Percentiles rank a stretch among this genome's conserved stretches.
Conservation (phyloP, 1,140 invertebrate genomes). For the Pogonus chalceus region DNA sequence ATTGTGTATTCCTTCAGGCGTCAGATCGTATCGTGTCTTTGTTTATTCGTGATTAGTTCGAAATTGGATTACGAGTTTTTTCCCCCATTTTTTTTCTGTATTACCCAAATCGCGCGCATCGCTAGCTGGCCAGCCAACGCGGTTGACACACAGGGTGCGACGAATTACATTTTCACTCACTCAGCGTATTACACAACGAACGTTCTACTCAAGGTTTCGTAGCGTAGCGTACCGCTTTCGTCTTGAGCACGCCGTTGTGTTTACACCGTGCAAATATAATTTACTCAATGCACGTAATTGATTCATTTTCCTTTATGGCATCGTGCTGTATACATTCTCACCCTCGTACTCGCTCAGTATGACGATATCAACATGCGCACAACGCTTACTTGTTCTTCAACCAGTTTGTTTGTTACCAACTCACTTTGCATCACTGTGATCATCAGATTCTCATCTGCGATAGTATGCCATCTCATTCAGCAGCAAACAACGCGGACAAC, state of each 20-base stretch:
- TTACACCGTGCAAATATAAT: not conserved
- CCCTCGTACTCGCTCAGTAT: no score
- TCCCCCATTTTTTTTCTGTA: not conserved
- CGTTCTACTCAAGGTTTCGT: no score
- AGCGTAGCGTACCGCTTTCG: not conserved
- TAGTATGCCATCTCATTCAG: no score
- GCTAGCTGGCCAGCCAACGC: no score
- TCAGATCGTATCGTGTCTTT: not conserved
- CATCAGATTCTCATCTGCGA: no score
- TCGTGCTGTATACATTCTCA: no score
- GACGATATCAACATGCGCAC: no score
- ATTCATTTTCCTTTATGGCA: not conserved
- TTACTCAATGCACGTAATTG: not conserved
- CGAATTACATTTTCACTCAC: not conserved
- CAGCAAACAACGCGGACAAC: no score
- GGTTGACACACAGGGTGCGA: not conserved
- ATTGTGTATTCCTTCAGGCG: not conserved
- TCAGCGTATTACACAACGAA: not conserved
- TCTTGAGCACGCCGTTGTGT: not conserved
- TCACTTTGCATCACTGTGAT: no score
- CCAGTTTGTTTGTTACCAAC: no score
- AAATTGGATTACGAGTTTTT: not conserved
- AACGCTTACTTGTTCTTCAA: no score
- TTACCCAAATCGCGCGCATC: not conserved
- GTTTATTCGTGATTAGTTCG: not conserved